Percentiles rank a stretch among this genome's conserved stretches.
Evolutionary conservation across 2,797 vertebrate species (phyloP).

Genomic region (Numenius phaeopus): DNA sequence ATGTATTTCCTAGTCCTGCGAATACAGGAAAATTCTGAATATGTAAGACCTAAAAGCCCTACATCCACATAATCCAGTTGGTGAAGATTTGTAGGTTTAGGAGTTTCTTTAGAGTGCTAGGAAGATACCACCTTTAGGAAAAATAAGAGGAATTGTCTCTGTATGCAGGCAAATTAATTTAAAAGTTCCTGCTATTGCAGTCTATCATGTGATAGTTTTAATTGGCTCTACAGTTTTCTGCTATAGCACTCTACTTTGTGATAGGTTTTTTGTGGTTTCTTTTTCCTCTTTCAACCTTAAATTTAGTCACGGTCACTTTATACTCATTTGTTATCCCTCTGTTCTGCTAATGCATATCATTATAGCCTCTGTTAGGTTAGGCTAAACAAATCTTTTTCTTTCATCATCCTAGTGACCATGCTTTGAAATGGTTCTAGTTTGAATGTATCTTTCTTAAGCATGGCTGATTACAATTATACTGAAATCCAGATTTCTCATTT

Average conservation of each 20-base stretch:
- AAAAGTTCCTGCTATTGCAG: background rate
- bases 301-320: background rate
- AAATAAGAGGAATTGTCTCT: background rate
- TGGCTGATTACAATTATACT: background rate
- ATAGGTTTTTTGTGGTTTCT: background rate
- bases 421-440: background rate
- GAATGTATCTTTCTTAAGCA: background rate
- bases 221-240: background rate
- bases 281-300: background rate
- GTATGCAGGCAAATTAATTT: background rate
- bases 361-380: background rate
- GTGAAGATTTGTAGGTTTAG: background rate
- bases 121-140: background rate
- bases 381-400: background rate
- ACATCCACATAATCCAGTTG: background rate
- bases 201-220: background rate
- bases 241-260: background rate
- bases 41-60: background rate
- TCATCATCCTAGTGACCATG: background rate
- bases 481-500: constrained; percentile 24
- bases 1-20: background rate
- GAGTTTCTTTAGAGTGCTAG: background rate
- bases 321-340: background rate
- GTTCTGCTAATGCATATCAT: constrained; percentile 1
- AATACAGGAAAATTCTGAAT: background rate